Base-by-base conservation (phyloP, 53 echinoderm and acorn worm species). In the Holothuria leucospilota region DNA sequence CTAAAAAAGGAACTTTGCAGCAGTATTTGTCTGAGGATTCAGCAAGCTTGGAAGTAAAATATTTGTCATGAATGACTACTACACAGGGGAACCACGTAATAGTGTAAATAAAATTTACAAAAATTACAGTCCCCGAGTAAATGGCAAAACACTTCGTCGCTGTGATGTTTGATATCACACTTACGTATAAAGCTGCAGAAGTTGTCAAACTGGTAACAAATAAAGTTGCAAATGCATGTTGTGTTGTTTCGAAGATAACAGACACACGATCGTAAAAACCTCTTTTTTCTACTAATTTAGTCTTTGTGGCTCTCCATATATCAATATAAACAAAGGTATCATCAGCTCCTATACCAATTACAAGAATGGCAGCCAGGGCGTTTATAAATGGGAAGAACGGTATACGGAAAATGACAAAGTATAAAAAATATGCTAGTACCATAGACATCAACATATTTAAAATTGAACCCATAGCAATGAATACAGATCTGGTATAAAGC, bases 301-400 rank as follows among this genome's bases (percentile, higher is more conserved):
- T 13, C 42, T 87, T 62, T 21, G 86, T 85, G 15, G 68, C 58
- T 39, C 85, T 90, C 96, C 96, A 96, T 39, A 96, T 73, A 56
- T 96, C 96, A 28, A 89, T 40, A 72, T 81, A 96, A 0, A 96
- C 96, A 71, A 96, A 96, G 29, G 93, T 89, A 59, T 96, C 96
- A 74, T 96, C 96, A 20, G 96, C 96, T 4, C 96, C 96, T 18
- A 96, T 77, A 20, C 91, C 96, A 27, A 91, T 85, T 3, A 96
- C 38, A 12, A 96, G 73, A 15, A 93, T 69, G 0, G 63, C 87
- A 2, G 93, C 64, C 1, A 80, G 4, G 6, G 90, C 41, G 75
- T 91, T 93, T 27, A 88, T 85, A 59, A 93, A 96, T 5, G 93
- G 93, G 34, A 93, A 96, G 68, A 93, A 91, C 2, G 80, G 28